A percentile compares a stretch with the other conserved stretches of the same genome.
These are phyloP conservation scores for Beaufortia kweichowensis DNA, from an alignment of 2,113 vertebrate genomes.

Conservation along the genomic window DNA sequence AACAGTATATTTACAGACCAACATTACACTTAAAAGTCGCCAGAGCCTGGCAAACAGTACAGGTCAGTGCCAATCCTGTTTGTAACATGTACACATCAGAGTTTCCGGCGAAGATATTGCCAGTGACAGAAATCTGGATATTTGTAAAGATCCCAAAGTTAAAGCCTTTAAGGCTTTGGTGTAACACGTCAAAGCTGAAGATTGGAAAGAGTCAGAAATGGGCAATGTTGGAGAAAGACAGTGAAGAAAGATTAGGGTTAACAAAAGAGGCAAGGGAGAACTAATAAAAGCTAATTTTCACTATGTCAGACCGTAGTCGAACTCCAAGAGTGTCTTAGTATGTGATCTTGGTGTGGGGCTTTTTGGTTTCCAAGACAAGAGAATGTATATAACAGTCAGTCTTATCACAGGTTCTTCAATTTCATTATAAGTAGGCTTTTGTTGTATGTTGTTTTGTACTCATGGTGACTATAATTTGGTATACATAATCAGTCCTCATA, in stretches of 20 bases:
- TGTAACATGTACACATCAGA: conserved; percentile 15
- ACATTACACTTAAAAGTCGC: conserved; percentile 50
- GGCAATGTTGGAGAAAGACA: not conserved
- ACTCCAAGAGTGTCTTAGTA: not conserved
- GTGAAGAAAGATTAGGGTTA: not conserved
- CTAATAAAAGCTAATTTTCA: not conserved
- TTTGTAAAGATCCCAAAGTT: not conserved
- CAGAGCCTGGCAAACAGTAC: conserved; percentile 50
- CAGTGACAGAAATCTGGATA: not conserved
- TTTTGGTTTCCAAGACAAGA: too few species aligned
- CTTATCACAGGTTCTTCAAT: not conserved
- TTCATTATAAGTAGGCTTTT: not conserved
- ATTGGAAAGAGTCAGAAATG: not conserved
- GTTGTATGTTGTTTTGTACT: not conserved
- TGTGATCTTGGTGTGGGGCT: not conserved
- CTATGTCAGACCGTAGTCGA: not conserved
- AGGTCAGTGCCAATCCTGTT: conserved; percentile 47
- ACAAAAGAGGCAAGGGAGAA: not conserved
- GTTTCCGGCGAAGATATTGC: not conserved
- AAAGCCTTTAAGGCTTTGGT: not conserved
- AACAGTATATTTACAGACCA: conserved; percentile 66
- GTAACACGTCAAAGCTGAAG: not conserved
- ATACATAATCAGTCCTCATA: conserved; percentile 21
- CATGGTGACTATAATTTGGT: not conserved
- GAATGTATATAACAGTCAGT: not conserved